Evolutionary conservation across 2,888 invertebrate genomes (phyloP).

Genomic region (Leptopilina myrica): DNA sequence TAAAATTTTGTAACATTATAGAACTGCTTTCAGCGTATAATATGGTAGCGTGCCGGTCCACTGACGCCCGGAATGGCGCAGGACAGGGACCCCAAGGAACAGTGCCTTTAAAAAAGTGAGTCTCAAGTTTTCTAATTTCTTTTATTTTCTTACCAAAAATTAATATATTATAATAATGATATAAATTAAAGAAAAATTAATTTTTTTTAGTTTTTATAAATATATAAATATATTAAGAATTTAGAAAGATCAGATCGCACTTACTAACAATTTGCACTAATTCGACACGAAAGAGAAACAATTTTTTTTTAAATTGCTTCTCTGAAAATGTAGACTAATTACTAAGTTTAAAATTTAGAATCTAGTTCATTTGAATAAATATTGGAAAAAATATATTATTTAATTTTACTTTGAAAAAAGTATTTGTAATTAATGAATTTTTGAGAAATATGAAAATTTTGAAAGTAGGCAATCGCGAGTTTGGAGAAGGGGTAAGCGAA

Average conservation of each 20-base stretch:
- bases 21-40: conserved; percentile 93
- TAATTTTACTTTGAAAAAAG: too few species aligned
- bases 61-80: conserved; percentile 93
- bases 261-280: conserved; percentile 51
- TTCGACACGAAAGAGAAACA: neutral
- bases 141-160: neutral
- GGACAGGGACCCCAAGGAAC: conserved; percentile 86
- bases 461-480: too few species aligned
- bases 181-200: neutral
- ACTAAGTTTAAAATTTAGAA: too few species aligned
- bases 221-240: conserved; percentile 35
- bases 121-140: conserved; percentile 68
- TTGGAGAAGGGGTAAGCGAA: too few species aligned
- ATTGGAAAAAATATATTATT: too few species aligned
- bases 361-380: too few species aligned
- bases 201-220: neutral
- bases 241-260: conserved; percentile 61
- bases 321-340: too few species aligned
- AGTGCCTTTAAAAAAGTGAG: conserved; percentile 99
- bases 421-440: too few species aligned
- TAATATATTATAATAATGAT: neutral
- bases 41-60: conserved; percentile 98
- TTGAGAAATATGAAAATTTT: too few species aligned
- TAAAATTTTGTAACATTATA: conserved; percentile 73
- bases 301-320: neutral